phyloP scores from a whole-genome alignment of 2,888 invertebrate genomes.

The Anoplius nigerrimus region DNA sequence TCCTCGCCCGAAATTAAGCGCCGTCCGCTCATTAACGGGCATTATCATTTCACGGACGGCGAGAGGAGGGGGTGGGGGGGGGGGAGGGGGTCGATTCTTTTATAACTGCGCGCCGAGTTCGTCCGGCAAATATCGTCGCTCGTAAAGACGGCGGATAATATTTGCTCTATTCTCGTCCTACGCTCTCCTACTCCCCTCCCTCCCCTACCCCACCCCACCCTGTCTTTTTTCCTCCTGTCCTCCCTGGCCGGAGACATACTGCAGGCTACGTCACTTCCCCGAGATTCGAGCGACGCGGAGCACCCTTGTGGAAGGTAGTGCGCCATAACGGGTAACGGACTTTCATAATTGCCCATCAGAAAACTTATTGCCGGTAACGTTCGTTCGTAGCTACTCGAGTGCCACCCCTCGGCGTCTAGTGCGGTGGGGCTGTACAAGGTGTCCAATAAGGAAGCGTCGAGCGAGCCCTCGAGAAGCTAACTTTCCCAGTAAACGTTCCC shows the following conservation, averaged over 20 bases:
- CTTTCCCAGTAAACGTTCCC: background rate
- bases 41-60: too few relatives aligned
- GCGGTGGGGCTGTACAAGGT: background rate
- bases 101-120: too few relatives aligned
- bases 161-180: background rate
- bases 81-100: too few relatives aligned
- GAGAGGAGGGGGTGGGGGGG: too few relatives aligned
- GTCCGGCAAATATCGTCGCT: background rate
- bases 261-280: too few relatives aligned
- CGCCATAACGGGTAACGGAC: constrained; percentile 11
- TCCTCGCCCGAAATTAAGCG: too few relatives aligned
- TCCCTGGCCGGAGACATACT: constrained; percentile 2
- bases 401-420: constrained; percentile 6
- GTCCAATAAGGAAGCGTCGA: constrained; percentile 2
- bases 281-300: constrained; percentile 6
- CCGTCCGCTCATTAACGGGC: too few relatives aligned
- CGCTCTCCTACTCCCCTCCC: constrained; percentile 5
- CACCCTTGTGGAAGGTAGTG: constrained; percentile 4
- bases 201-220: constrained; percentile 11
- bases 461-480: too few relatives aligned
- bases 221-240: constrained; percentile 20
- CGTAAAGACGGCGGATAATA: too few relatives aligned
- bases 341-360: constrained; percentile 26
- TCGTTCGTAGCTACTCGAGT: constrained; percentile 21
- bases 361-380: constrained; percentile 34